Evolutionary conservation across 2,797 vertebrate species (phyloP).

Genomic region (Sphenodon punctatus): DNA sequence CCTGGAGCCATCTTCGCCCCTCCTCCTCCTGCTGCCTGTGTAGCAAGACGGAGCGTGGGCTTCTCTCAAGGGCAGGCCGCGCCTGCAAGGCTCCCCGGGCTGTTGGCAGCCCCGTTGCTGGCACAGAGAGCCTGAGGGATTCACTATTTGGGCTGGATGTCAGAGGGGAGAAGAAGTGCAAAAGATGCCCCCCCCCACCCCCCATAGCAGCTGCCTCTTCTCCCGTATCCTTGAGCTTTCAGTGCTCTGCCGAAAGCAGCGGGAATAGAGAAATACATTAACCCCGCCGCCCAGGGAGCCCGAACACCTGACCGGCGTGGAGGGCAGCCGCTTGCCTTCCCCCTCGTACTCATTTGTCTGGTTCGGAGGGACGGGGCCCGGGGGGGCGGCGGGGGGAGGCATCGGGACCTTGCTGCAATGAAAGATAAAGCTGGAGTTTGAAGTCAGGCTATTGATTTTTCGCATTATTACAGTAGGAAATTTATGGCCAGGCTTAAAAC

Average conservation of each 20-base stretch:
- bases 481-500: conserved; percentile 72
- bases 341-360: conserved; percentile 23
- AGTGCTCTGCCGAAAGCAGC: background rate
- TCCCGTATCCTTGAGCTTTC: conserved; percentile 34
- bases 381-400: conserved; percentile 62
- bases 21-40: background rate
- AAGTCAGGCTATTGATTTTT: conserved; percentile 74
- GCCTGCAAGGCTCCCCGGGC: background rate
- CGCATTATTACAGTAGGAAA: conserved; percentile 74
- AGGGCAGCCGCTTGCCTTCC: conserved; percentile 5
- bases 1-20: background rate
- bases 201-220: background rate
- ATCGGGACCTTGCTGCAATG: conserved; percentile 21
- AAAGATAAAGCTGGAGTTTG: conserved; percentile 60
- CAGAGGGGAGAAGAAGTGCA: conserved; percentile 12
- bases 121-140: background rate
- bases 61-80: background rate
- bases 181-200: background rate
- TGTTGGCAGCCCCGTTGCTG: background rate
- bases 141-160: background rate
- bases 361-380: conserved; percentile 45
- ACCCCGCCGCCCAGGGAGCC: conserved; percentile 9
- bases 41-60: background rate
- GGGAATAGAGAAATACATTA: conserved; percentile 41
- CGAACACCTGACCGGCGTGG: background rate